Base-by-base conservation (phyloP, 2,113 vertebrate genomes). In the Peromyscus leucopus region DNA sequence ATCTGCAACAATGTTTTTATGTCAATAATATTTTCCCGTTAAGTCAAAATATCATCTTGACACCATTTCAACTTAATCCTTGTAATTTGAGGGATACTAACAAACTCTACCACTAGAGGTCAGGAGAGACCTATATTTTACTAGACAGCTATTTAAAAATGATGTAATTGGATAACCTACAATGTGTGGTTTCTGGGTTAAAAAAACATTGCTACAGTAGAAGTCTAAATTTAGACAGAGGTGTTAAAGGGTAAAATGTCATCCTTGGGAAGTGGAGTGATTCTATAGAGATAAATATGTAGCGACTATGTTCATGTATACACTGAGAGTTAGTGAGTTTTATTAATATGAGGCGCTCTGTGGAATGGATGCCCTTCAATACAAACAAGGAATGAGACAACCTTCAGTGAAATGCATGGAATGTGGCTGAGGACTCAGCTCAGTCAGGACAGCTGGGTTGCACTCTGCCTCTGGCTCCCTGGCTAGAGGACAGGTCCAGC, bases 151-250 rank as follows among this genome's bases (percentile, higher is more conserved):
- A 2, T 63, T 80, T 74, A 82, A 48, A 89, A 55, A 48, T 63
- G 57, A 92, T 59, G 48, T 87, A 86, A 94, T 51, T 87, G n/a
- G 33, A 0, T 79, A 71, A 67, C 36, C 72, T 80, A 3, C 21
- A 61, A 19, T 84, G 17, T 0, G 2, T 42, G 36, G 22, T 65
- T 94, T 95, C 75, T 85, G 71, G 65, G 89, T 96, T 90, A 95
- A 96, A 96, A 85, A 86, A 95, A 88, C 11, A 78, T 51, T 79
- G 19, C 65, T 91, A 61, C 17, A 76, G 79, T 15, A 71, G 87
- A 93, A 92, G 55, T 42, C 87, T 96, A 97, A 90, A 97, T 96
- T 90, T 97, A 95, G 63, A 88, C 10, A 87, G 59, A 67, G 8
- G 1, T 95, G 93, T 74, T 85, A 89, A 36, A 93, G 33, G 91